Evolutionary conservation across 2,888 invertebrate species (phyloP).

Genomic region (Yponomeuta cagnagella): DNA sequence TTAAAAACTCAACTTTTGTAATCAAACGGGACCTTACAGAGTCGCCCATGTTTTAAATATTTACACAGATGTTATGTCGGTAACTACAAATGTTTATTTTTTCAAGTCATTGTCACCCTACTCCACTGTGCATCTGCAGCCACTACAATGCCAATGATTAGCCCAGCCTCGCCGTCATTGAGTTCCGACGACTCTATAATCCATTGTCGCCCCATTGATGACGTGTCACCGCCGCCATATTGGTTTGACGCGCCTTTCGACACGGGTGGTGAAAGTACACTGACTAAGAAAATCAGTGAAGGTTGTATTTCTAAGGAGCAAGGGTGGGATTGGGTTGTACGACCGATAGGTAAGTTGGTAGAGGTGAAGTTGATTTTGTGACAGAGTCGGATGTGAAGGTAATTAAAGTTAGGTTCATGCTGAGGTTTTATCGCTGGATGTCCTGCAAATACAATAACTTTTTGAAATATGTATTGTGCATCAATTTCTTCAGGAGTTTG

Average conservation of each 20-base stretch:
- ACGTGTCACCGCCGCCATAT: conserved; percentile 7
- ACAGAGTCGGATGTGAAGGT: background rate
- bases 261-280: background rate
- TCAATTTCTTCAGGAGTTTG: too few relatives aligned
- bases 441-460: too few relatives aligned
- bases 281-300: background rate
- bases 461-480: too few relatives aligned
- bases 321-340: background rate
- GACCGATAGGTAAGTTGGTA: background rate
- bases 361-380: background rate
- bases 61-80: too few relatives aligned
- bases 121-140: conserved; percentile 13
- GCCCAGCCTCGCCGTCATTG: conserved; percentile 42
- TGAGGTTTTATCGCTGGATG: too few relatives aligned
- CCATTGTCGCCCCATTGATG: conserved; percentile 8
- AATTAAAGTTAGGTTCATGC: background rate
- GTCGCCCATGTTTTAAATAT: too few relatives aligned
- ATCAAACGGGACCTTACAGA: too few relatives aligned
- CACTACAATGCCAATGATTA: conserved; percentile 63
- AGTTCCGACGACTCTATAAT: conserved; percentile 20
- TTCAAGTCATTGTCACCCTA: conserved; percentile 30
- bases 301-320: background rate
- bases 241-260: conserved; percentile 4
- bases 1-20: too few relatives aligned
- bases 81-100: too few relatives aligned